A percentile compares a stretch with the other conserved stretches of the same genome.
Conservation (phyloP, 92 coral and sea anemone species). For the Siderastrea radians region DNA sequence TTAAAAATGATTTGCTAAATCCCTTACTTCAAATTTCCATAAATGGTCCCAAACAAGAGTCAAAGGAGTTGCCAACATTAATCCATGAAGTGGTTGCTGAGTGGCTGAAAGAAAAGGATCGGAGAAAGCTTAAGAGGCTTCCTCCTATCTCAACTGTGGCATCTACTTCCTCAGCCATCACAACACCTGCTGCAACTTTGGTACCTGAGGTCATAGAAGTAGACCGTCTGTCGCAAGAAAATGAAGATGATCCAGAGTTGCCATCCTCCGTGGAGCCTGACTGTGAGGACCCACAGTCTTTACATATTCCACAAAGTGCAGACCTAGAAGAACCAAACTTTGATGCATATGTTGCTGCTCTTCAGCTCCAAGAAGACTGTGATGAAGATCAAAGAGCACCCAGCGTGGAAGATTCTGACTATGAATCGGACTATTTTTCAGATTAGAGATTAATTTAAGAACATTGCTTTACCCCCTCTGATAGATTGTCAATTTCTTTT, state of each 20-base stretch:
- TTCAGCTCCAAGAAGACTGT: conserved; percentile 30
- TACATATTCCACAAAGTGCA: conserved; percentile 17
- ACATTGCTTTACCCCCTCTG: too few relatives aligned
- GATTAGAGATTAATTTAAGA: too few relatives aligned
- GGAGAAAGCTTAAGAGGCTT: conserved; percentile 47
- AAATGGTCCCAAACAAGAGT: conserved; percentile 40
- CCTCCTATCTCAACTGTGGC: conserved; percentile 54
- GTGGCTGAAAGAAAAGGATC: conserved; percentile 41
- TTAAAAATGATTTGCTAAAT: conserved; percentile 40
- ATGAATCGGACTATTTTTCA: conserved; percentile 59
- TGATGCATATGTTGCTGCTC: conserved; percentile 50
- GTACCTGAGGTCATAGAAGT: neutral
- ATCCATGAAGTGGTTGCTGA: conserved; percentile 38
- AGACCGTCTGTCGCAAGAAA: conserved; percentile 29
- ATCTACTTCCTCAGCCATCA: conserved; percentile 36
- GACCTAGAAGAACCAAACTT: conserved; percentile 16
- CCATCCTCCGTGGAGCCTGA: conserved; percentile 52
- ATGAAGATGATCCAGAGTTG: conserved; percentile 30
- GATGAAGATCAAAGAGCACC: conserved; percentile 22
- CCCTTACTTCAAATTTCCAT: conserved; percentile 28
- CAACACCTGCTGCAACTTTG: conserved; percentile 11
- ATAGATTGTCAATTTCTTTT: too few relatives aligned
- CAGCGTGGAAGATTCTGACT: conserved; percentile 58
- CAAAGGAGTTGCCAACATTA: conserved; percentile 44
- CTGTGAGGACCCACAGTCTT: too few relatives aligned